Percentiles rank a stretch among this genome's conserved stretches.
phyloP scores from a whole-genome alignment of 2,797 vertebrate genomes.

The Squalus acanthias region DNA sequence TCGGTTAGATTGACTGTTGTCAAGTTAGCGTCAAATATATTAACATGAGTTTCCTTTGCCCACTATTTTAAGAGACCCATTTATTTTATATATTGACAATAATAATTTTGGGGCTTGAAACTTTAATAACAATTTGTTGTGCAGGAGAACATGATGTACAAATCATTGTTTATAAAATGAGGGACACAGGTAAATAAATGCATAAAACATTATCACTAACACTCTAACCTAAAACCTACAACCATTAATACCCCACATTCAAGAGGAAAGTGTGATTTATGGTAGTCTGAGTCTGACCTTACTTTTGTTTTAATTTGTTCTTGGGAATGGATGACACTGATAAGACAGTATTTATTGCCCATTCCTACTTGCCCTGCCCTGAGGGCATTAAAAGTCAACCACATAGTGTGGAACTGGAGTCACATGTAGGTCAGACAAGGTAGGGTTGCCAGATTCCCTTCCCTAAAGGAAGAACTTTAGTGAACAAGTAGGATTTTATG shows the following conservation, averaged over 20 bases:
- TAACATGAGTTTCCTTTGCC: background rate
- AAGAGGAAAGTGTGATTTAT: too few relatives aligned
- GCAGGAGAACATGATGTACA: background rate
- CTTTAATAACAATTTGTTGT: background rate
- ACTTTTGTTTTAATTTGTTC: background rate
- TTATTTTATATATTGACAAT: background rate
- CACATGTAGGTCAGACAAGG: background rate
- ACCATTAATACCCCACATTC: background rate
- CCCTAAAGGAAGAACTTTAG: background rate
- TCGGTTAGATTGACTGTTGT: background rate
- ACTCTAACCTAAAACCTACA: background rate
- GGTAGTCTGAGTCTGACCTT: background rate
- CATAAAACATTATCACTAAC: background rate
- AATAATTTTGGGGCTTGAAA: background rate
- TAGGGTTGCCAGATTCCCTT: background rate
- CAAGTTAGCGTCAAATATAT: background rate
- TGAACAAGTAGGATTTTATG: background rate
- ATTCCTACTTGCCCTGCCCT: background rate
- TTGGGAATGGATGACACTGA: background rate
- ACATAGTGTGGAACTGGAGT: background rate
- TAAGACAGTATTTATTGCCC: background rate
- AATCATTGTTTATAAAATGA: background rate
- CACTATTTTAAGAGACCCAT: background rate
- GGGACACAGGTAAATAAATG: background rate
- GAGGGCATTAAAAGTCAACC: background rate